Evolutionary conservation across 2,888 invertebrate genomes (phyloP), one percentile per base, ranked within the genome.

Genomic region (Eristalis intricaria): DNA sequence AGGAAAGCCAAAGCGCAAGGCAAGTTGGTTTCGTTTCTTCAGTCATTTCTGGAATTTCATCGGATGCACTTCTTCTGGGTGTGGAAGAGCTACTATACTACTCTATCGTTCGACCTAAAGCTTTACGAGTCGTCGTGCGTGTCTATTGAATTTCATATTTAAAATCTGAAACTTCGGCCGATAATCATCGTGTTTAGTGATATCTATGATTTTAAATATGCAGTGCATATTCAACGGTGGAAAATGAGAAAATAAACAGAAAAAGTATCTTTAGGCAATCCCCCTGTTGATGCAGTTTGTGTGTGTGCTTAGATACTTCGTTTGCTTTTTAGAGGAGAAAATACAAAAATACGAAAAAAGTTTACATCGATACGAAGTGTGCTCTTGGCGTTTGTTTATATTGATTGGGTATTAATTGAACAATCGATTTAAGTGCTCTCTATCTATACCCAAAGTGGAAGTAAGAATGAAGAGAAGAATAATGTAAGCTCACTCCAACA

Each of bases 1-100:
- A 87, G 79, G 75, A 84, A 84, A 87, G 83, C 83, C 79, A 87
- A 87, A 79, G 87, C 87, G 84, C 87, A 87, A 84, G 84, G 80
- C 87, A 76, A 80, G 66, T 87, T 87, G 87, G 79, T 80, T 84
- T 87, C 69, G 84, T 84, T 80, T 84, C 79, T 84, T 87, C 84
- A 87, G 87, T 87, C 87, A 87, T 87, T 87, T 87, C 87, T 87
- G 87, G 87, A 87, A 87, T 87, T 87, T 87, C 84, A 87, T 87
- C 87, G 83, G 69, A 87, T 87, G 87, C 87, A 87, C 87, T 87
- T 87, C 87, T 84, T 87, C 87, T 84, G 87, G 75, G 19, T 19
- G 50, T 50, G 50, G 60, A 84, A 76, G 76, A 68, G 78, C 58
- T 60, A 15, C 63, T 68, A 58, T 26, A 65, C 60, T 32, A 19